phyloP scores from a whole-genome alignment of 2,113 vertebrate species.

The Macroglossus sobrinus region DNA sequence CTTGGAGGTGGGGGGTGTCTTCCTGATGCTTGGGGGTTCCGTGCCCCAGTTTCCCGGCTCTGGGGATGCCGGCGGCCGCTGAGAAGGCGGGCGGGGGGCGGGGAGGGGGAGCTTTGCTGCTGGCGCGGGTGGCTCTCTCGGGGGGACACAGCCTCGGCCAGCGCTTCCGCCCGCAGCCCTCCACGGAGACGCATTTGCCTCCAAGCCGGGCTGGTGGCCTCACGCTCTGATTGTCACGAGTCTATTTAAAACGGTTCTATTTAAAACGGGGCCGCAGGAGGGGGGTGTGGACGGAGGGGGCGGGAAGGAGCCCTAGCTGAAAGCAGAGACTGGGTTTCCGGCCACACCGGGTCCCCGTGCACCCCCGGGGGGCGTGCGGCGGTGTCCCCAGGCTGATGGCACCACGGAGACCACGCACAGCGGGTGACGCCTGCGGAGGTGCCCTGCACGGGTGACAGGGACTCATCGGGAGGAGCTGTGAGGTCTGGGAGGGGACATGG shows the following conservation, averaged over 20 bases:
- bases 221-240: slow-evolving; percentile 56
- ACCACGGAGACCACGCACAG: fast-evolving
- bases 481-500: fast-evolving
- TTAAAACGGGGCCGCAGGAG: neutral
- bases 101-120: fast-evolving
- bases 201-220: neutral
- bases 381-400: fast-evolving
- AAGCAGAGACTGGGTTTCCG: neutral
- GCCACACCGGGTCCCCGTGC: too few relatives aligned
- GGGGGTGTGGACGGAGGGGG: neutral
- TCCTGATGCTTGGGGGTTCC: fast-evolving
- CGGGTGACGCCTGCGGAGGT: neutral
- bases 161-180: neutral
- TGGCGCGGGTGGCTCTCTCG: neutral
- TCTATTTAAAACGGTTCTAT: neutral
- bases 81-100: neutral
- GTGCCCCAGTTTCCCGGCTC: slow-evolving; percentile 36
- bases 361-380: fast-evolving
- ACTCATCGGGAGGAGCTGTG: neutral
- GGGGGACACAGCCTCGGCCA: neutral
- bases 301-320: neutral
- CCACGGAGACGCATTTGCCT: neutral
- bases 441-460: fast-evolving
- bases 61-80: neutral
- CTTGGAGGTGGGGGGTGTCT: fast-evolving